phyloP scores from a whole-genome alignment of 2,113 vertebrate genomes.

The Rhineura floridana region DNA sequence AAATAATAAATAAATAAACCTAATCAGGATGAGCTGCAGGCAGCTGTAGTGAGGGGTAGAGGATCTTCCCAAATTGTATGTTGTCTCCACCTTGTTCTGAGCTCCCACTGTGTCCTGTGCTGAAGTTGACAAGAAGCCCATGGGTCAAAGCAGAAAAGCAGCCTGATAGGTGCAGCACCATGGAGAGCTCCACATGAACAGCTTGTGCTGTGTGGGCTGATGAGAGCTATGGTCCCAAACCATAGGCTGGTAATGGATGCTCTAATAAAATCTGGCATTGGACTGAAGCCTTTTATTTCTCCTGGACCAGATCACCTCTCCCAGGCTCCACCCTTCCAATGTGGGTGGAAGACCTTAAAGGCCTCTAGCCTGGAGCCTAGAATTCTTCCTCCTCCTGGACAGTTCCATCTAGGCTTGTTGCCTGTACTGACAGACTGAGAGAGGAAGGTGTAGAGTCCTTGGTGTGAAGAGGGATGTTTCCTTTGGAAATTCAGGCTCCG shows the following conservation, averaged over 20 bases:
- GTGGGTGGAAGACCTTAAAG: neutral
- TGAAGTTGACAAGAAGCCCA: neutral
- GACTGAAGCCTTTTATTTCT: neutral
- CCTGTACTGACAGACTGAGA: neutral
- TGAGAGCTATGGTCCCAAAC: neutral
- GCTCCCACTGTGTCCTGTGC: neutral
- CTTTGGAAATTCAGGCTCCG: neutral
- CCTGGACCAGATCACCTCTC: neutral
- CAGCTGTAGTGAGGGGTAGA: neutral
- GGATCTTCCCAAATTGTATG: neutral
- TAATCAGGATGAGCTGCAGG: neutral
- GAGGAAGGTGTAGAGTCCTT: neutral
- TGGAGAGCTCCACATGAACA: neutral
- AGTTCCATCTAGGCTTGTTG: neutral
- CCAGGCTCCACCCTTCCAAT: neutral
- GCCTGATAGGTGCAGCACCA: neutral
- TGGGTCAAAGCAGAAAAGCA: too few relatives aligned
- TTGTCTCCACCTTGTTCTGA: neutral
- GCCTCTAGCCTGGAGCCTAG: neutral
- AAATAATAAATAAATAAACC: too few relatives aligned
- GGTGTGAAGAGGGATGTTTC: neutral
- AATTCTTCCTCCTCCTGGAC: neutral
- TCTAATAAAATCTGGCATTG: neutral
- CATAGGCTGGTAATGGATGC: neutral
- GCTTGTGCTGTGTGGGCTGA: too few relatives aligned